A percentile compares a stretch with the other conserved stretches of the same genome.
phyloP scores from a whole-genome alignment of 2,113 vertebrate genomes.

The Gymnocephalus cernua region DNA sequence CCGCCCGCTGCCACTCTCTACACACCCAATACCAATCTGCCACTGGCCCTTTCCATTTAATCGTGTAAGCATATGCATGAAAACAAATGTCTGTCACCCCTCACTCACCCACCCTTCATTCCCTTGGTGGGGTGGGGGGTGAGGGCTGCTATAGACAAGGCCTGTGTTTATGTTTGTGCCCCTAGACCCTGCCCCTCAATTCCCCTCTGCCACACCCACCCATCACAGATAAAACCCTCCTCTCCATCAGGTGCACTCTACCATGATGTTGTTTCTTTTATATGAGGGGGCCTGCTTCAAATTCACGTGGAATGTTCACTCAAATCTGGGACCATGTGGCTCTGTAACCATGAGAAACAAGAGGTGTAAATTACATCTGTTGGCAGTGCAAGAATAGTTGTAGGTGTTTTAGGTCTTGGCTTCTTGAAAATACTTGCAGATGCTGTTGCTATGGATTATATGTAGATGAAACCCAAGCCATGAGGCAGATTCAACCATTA shows the following conservation, averaged over 20 bases:
- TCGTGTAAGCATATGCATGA: conserved; percentile 69
- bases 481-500: conserved; percentile 70
- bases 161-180: conserved; percentile 53
- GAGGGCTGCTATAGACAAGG: conserved; percentile 36
- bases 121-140: conserved; percentile 3
- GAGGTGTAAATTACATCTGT: conserved; percentile 18
- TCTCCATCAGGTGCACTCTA: conserved; percentile 79
- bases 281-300: conserved; percentile 47
- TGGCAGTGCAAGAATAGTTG: conserved; percentile 35
- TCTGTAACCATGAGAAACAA: conserved; percentile 20
- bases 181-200: conserved; percentile 27
- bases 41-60: conserved; percentile 68
- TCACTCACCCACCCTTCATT: conserved; percentile 46
- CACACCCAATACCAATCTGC: conserved; percentile 63
- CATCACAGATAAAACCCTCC: conserved; percentile 57
- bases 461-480: conserved; percentile 53
- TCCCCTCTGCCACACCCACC: conserved; percentile 63
- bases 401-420: conserved; percentile 27
- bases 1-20: conserved; percentile 53
- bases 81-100: conserved; percentile 76
- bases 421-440: conserved; percentile 51
- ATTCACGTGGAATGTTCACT: conserved; percentile 28
- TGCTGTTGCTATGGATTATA: conserved; percentile 61
- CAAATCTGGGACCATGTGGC: conserved; percentile 27
- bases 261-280: conserved; percentile 76